Conservation (phyloP, 2,797 vertebrate genomes). For the Malurus splendens region DNA sequence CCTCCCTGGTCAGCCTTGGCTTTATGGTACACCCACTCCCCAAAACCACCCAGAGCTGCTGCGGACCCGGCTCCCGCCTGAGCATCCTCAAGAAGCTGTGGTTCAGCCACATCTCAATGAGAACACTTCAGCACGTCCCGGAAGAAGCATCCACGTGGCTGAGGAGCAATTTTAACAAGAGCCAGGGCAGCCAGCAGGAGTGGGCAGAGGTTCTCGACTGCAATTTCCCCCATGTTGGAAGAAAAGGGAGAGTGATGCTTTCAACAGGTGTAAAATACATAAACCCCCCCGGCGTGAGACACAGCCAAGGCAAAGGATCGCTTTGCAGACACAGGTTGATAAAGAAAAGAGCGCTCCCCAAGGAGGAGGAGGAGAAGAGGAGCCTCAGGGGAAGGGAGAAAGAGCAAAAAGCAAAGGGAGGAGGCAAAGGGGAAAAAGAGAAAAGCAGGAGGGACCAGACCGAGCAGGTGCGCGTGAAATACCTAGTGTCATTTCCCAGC, state of each 20-base stretch:
- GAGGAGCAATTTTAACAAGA: background rate
- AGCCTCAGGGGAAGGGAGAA: background rate
- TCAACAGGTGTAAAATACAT: background rate
- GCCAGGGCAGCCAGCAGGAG: background rate
- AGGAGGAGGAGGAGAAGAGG: constrained; percentile 21
- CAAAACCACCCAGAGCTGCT: background rate
- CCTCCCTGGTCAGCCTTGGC: background rate
- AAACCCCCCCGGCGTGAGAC: background rate
- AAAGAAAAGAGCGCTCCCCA: constrained; percentile 1
- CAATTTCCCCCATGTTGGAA: background rate
- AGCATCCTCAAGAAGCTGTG: constrained; percentile 16
- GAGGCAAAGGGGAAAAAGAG: constrained; percentile 8
- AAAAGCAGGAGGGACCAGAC: constrained; percentile 46
- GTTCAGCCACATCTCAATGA: background rate
- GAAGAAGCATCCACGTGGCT: background rate
- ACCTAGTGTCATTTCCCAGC: constrained; percentile 88
- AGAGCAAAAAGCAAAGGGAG: constrained; percentile 38
- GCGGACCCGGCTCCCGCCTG: background rate
- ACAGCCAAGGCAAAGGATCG: constrained; percentile 10
- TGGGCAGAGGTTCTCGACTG: background rate
- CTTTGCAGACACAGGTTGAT: background rate
- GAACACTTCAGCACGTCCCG: background rate
- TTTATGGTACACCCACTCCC: background rate
- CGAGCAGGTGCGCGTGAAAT: constrained; percentile 66
- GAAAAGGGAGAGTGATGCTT: background rate